phyloP scores from a whole-genome alignment of 1,140 invertebrate genomes.

The Drosophila sulfurigaster region DNA sequence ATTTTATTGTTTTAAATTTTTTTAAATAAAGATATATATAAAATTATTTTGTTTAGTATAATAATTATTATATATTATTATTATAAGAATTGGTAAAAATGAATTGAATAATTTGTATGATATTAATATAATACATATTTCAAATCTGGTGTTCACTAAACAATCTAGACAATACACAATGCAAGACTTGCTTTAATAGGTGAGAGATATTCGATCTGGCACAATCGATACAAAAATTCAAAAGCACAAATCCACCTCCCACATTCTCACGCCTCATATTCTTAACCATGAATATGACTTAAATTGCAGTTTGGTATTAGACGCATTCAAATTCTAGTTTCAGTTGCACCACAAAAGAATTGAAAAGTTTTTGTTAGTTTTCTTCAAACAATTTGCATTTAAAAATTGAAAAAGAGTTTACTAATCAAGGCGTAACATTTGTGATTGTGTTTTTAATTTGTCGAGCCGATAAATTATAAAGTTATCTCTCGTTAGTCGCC shows the following conservation, averaged over 20 bases:
- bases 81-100: too few relatives aligned
- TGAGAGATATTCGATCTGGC: conserved; percentile 59
- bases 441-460: conserved; percentile 66
- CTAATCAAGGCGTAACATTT: conserved; percentile 56
- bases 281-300: conserved; percentile 37
- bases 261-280: too few relatives aligned
- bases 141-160: too few relatives aligned
- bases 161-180: conserved; percentile 41
- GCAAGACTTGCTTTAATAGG: conserved; percentile 18
- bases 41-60: too few relatives aligned
- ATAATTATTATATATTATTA: too few relatives aligned
- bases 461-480: conserved; percentile 73
- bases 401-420: conserved; percentile 23
- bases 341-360: conserved; percentile 20
- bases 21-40: too few relatives aligned
- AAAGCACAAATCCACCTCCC: neutral
- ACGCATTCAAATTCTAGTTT: conserved; percentile 51
- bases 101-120: too few relatives aligned
- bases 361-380: neutral
- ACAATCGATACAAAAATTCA: conserved; percentile 77
- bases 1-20: too few relatives aligned
- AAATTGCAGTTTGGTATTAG: conserved; percentile 51
- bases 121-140: too few relatives aligned
- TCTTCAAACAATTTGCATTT: neutral
- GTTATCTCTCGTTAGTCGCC: conserved; percentile 57